Evolutionary conservation across 35 echinoderm and acorn worm genomes (phyloP).

Genomic region (Heliocidaris tuberculata): DNA sequence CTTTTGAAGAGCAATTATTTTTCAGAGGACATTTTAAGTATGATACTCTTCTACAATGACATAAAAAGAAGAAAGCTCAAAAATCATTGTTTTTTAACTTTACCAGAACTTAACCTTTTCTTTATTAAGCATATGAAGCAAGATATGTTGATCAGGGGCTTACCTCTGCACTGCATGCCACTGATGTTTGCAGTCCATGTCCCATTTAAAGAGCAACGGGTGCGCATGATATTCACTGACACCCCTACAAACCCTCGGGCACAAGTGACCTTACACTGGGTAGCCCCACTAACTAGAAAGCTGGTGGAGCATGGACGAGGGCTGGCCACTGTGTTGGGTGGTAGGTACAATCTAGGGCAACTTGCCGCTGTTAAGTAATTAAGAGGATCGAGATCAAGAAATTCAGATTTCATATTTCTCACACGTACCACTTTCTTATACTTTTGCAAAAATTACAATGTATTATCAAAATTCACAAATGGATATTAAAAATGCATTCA

Average conservation of each 20-base stretch:
- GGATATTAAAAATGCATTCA: not conserved
- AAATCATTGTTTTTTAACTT: too few relatives aligned
- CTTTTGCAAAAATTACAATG: not conserved
- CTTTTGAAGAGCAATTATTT: too few relatives aligned
- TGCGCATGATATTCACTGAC: not conserved
- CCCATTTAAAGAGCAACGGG: not conserved
- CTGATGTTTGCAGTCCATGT: conserved; percentile 3
- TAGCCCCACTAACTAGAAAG: not conserved
- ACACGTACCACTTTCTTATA: not conserved
- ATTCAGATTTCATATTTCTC: not conserved
- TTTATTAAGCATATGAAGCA: too few relatives aligned
- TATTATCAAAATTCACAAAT: not conserved
- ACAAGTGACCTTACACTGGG: not conserved
- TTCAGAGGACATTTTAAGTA: too few relatives aligned
- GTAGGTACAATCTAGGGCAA: not conserved
- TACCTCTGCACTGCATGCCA: conserved; percentile 6
- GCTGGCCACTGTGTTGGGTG: not conserved
- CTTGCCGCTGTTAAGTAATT: not conserved
- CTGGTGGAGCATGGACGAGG: not conserved
- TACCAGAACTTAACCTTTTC: too few relatives aligned
- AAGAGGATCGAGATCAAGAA: not conserved
- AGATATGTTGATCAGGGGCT: not conserved
- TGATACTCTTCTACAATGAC: too few relatives aligned
- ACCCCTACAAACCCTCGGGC: not conserved
- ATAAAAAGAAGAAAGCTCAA: too few relatives aligned